phyloP scores from a whole-genome alignment of 2,113 vertebrate genomes.

The Leucopsar rothschildi region DNA sequence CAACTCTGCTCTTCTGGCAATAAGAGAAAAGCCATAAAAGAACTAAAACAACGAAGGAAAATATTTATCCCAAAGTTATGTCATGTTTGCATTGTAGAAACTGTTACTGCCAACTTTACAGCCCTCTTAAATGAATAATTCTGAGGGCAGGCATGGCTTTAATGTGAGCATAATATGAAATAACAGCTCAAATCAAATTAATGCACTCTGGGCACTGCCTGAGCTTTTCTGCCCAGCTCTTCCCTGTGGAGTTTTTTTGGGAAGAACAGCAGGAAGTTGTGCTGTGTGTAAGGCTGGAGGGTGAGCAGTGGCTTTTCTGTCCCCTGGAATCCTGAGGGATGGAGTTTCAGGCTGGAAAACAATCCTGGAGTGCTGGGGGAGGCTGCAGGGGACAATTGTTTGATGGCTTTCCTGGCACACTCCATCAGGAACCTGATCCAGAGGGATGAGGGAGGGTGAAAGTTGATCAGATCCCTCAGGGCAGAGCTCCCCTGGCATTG shows the following conservation, averaged over 20 bases:
- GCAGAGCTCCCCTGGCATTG: background rate
- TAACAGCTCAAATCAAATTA: background rate
- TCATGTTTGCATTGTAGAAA: background rate
- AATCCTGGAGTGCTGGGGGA: background rate
- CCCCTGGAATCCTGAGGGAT: background rate
- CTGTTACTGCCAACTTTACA: background rate
- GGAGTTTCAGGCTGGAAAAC: background rate
- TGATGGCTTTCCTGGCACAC: background rate
- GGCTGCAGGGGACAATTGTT: background rate
- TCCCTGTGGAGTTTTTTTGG: background rate
- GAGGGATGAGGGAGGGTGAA: background rate
- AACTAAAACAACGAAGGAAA: background rate
- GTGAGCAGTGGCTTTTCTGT: background rate
- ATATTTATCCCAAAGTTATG: background rate
- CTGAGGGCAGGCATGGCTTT: background rate
- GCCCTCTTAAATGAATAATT: background rate
- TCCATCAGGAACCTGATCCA: background rate
- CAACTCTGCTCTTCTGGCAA: background rate
- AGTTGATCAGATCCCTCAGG: background rate
- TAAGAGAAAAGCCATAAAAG: background rate
- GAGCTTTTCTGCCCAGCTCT: background rate
- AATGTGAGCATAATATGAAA: background rate
- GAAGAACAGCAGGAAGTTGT: background rate
- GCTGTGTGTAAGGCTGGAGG: accelerated
- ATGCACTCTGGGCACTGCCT: background rate